A percentile compares a stretch with the other conserved stretches of the same genome.
These are phyloP conservation scores for Criorhina ranunculi DNA, from an alignment of 2,888 invertebrate genomes.

Conservation along the genomic window DNA sequence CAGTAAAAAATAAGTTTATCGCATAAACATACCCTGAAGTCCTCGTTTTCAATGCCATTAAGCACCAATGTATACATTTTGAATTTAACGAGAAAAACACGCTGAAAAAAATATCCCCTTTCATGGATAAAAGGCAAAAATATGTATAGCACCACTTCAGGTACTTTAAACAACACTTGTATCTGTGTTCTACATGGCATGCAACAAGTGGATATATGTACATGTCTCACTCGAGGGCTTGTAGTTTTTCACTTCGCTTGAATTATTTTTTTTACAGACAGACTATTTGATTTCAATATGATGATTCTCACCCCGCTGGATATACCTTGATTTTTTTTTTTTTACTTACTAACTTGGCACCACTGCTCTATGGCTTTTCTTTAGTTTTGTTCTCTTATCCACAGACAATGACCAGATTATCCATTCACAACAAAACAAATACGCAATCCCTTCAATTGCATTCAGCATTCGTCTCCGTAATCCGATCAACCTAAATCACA, in stretches of 20 bases:
- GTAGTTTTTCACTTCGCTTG: slow-evolving; percentile 5
- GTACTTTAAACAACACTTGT: slow-evolving; percentile 14
- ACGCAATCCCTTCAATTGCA: slow-evolving; percentile 38
- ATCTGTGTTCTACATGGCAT: slow-evolving; percentile 11
- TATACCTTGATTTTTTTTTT: not conserved
- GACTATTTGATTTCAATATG: not conserved
- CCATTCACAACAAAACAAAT: slow-evolving; percentile 10
- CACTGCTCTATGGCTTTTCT: not conserved
- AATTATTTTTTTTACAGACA: not conserved
- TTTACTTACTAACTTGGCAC: too few relatives aligned
- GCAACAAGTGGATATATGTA: slow-evolving; percentile 19
- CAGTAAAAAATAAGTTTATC: too few relatives aligned
- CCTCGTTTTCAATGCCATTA: too few relatives aligned
- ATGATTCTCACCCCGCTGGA: not conserved
- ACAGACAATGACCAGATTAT: slow-evolving; percentile 42
- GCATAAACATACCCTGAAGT: too few relatives aligned
- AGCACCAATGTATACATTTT: too few relatives aligned
- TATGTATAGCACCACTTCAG: not conserved
- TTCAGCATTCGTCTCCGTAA: slow-evolving; percentile 30
- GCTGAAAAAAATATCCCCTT: too few relatives aligned
- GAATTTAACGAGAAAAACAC: too few relatives aligned
- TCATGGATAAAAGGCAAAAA: too few relatives aligned
- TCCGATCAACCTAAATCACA: slow-evolving; percentile 71
- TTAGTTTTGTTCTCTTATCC: slow-evolving; percentile 6
- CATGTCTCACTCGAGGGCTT: slow-evolving; percentile 13